phyloP scores from a whole-genome alignment of 2,797 vertebrate species.

The Alca torda region DNA sequence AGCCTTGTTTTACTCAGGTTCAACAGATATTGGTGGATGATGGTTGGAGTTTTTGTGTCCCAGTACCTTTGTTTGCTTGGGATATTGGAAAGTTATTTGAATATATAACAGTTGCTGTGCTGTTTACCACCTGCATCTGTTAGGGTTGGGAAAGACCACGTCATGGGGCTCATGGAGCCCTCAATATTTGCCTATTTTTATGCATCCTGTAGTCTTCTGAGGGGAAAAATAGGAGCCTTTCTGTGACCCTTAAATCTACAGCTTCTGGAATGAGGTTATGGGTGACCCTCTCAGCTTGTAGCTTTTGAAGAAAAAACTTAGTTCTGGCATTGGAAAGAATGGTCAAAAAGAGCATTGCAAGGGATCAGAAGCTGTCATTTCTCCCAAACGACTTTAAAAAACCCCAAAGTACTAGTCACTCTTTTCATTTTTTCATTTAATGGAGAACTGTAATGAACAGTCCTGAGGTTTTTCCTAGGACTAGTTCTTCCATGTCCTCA shows the following conservation, averaged over 20 bases:
- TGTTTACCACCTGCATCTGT: background rate
- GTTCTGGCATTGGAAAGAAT: background rate
- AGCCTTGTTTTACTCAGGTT: background rate
- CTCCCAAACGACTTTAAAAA: background rate
- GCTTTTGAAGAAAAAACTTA: background rate
- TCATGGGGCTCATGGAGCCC: fast-evolving
- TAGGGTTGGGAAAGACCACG: background rate
- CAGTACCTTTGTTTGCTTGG: background rate
- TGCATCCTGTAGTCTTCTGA: background rate
- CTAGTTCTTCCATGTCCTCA: background rate
- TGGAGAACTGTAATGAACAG: background rate
- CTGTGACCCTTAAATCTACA: background rate
- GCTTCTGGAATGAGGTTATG: background rate
- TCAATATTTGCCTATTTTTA: background rate
- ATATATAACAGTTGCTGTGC: background rate
- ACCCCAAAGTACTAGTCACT: background rate
- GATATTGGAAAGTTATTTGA: background rate
- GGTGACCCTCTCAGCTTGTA: background rate
- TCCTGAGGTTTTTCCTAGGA: background rate
- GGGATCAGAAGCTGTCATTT: background rate
- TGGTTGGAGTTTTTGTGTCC: background rate
- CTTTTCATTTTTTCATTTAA: background rate
- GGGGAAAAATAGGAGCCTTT: background rate
- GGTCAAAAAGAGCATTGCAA: background rate
- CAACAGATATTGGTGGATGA: background rate